A percentile compares a stretch with the other conserved stretches of the same genome.
These are phyloP conservation scores for Anthopleura sola DNA, from an alignment of 64 coral and sea anemone species.

Conservation along the genomic window DNA sequence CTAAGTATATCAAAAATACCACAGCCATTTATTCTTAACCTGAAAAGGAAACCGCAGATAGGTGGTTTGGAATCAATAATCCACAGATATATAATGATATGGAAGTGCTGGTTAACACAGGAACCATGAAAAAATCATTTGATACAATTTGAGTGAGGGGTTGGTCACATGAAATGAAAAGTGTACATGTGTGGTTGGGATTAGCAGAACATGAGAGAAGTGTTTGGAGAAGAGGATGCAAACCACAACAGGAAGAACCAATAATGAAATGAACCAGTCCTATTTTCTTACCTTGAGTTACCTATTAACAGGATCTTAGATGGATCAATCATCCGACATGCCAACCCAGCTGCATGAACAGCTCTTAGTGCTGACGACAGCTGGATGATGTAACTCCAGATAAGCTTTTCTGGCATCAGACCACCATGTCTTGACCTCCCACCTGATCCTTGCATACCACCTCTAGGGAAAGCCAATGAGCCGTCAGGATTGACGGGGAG, in stretches of 20 bases:
- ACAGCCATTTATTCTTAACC: conserved; percentile 96
- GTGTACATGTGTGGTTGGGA: too few relatives aligned
- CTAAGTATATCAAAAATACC: conserved; percentile 92
- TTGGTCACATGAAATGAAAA: too few relatives aligned
- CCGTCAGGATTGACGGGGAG: conserved; percentile 81
- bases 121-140: too few relatives aligned
- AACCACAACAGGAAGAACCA: not conserved
- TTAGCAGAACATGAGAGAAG: too few relatives aligned
- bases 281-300: conserved; percentile 97
- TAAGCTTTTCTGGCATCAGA: conserved; percentile 90
- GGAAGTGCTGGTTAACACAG: too few relatives aligned
- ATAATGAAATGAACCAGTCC: not conserved
- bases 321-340: conserved; percentile 92
- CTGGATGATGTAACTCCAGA: conserved; percentile 99
- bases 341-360: conserved; percentile 80
- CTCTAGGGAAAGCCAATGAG: conserved; percentile 62
- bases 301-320: conserved; percentile 97
- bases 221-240: too few relatives aligned
- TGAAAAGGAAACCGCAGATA: conserved; percentile 1
- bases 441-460: conserved; percentile 46
- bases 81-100: too few relatives aligned
- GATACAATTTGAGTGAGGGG: too few relatives aligned
- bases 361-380: conserved; percentile 91
- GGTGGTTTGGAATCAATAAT: not conserved
- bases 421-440: conserved; percentile 67